Evolutionary conservation across 2,888 invertebrate species (phyloP), one percentile per base, ranked within the genome.

Genomic region (Acronicta psi): DNA sequence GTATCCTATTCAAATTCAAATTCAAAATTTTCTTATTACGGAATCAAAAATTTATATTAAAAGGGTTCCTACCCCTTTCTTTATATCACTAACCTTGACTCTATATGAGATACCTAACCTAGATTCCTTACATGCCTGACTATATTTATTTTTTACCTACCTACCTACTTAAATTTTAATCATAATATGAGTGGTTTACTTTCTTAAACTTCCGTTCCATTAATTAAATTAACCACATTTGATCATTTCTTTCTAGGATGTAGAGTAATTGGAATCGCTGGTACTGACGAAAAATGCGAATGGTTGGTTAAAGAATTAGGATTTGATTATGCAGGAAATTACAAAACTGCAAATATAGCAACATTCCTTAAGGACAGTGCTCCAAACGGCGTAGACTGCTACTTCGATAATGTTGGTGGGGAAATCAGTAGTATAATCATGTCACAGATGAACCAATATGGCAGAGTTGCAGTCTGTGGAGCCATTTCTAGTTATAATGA

Each of bases 401-500:
- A 96, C 79, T 97, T 97, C 80, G 97, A 97, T 82, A 97, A 97
- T 84, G 97, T 96, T 18, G 96, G 96, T 6, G 96, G 96, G 1
- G 95, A 95, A 69, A 90, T 96, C 8, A 95, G 96, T 41, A 94
- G 94, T 60, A 88, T 82, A 1, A 93, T 96, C 2, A 85, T 96
- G 3, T 89, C 93, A 18, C 95, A 95, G 70, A 96, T 96, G 96
- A 96, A 95, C 59, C 61, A 66, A 20, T 93, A 84, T 67, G 96
- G 96, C 0, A 88, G 96, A 58, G 89, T 96, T 13, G 92, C 96
- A 0, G 94, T 96, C 2, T 96, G 96, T 76, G 96, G 96, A 14
- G 93, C 95, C 2, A 96, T 96, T 64, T 95, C 96, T 0, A 83
- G 90, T 4, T 96, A 96, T 78, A 96, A 96, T 77, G 90, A 90